Evolutionary conservation across 2,797 vertebrate genomes (phyloP).

Genomic region (Sebastes kiyomatsui): DNA sequence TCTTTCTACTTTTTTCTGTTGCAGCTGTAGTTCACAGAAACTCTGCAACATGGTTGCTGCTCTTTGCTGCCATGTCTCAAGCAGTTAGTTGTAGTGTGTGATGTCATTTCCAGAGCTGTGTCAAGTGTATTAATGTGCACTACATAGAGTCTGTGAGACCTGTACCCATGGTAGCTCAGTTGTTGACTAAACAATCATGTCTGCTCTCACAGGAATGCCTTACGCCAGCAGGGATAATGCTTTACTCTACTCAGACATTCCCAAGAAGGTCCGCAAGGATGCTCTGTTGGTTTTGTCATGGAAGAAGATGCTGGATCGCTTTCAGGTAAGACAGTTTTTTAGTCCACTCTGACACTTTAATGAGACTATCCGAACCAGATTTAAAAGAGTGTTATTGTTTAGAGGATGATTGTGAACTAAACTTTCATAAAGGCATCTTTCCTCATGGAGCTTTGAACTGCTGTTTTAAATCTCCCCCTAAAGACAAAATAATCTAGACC

Average conservation of each 20-base stretch:
- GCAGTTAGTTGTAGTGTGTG: not conserved
- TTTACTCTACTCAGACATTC: constrained; percentile 95
- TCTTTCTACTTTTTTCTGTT: not conserved
- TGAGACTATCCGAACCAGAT: not conserved
- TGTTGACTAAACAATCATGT: not conserved
- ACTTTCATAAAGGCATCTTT: not conserved
- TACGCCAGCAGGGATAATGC: constrained; percentile 94
- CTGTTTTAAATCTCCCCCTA: not conserved
- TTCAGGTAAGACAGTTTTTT: constrained; percentile 80
- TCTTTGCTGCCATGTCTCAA: not conserved
- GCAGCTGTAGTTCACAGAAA: not conserved
- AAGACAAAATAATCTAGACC: not conserved
- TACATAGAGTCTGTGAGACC: not conserved
- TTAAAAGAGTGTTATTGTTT: not conserved
- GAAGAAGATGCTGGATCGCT: constrained; percentile 95
- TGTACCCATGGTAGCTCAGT: not conserved
- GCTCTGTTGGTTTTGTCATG: constrained; percentile 91
- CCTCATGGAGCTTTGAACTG: not conserved
- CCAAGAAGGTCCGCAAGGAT: constrained; percentile 93
- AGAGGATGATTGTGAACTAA: not conserved
- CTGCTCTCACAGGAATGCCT: constrained; percentile 88
- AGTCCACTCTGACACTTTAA: not conserved
- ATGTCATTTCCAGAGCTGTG: not conserved
- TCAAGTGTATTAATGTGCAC: not conserved
- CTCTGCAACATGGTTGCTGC: not conserved